These are phyloP conservation scores for Astreopora myriophthalma DNA, from an alignment of 64 coral and sea anemone species.

Conservation along the genomic window DNA sequence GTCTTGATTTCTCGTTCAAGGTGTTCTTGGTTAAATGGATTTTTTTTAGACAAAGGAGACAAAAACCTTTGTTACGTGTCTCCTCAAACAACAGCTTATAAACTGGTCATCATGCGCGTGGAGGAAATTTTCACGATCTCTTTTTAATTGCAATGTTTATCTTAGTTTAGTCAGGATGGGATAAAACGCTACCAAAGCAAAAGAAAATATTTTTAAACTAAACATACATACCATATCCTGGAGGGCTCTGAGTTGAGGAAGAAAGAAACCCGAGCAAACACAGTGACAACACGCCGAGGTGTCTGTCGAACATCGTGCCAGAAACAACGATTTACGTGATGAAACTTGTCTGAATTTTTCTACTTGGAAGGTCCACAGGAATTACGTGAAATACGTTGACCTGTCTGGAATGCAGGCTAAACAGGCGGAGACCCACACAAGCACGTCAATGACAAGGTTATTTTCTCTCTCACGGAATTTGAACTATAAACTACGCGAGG, in stretches of 20 bases:
- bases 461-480: no score
- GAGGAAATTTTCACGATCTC: no score
- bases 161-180: background rate
- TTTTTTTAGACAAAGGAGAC: background rate
- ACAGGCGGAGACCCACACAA: background rate
- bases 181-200: background rate
- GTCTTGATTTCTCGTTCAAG: background rate
- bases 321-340: background rate
- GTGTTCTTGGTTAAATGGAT: no score
- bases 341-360: background rate
- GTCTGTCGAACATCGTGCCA: background rate
- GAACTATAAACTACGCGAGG: no score
- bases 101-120: no score
- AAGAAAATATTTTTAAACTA: background rate
- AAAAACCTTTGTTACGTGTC: no score
- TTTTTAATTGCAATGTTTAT: background rate
- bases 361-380: background rate
- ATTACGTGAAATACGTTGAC: background rate
- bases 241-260: background rate
- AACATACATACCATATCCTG: slow-evolving; percentile 18
- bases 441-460: background rate
- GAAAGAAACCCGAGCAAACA: background rate
- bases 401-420: background rate
- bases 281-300: background rate
- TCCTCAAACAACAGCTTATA: no score